Evolutionary conservation across 1,140 invertebrate species (phyloP), one percentile per base, ranked within the genome.

Genomic region (Pantala flavescens): DNA sequence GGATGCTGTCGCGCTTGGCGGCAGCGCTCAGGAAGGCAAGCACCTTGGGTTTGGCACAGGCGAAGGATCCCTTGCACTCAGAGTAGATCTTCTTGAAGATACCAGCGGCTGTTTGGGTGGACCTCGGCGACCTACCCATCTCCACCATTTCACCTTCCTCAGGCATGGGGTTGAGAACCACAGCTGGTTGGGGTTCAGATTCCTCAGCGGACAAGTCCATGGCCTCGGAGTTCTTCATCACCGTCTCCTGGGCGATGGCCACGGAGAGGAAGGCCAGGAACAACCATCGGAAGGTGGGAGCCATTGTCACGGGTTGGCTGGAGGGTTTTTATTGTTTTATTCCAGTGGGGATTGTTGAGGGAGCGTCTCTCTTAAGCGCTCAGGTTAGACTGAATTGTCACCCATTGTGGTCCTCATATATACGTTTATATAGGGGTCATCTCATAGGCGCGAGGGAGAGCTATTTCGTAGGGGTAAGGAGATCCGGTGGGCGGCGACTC

Each of bases 21-120:
- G 89, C 89, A 24, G 86, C 82, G 76, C 87, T 89, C 63, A 93
- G 85, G 86, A 91, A 93, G 71, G 87, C 83, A 76, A 93, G 80
- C 19, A 92, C 86, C 81, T 90, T 91, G 12, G 91, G 91, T 78
- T 91, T 90, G 55, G 90, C 89, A 82, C 92, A 93, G 73, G 84
- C 82, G 49, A 85, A 74, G 76, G 87, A 88, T 78, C 88, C 87
- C 77, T 88, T 85, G 78, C 89, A 90, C 81, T 85, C 84, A 49
- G 85, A 81, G 79, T 90, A 90, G 79, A 89, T 87, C 77, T 88
- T 87, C 74, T 82, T 82, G 14, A 87, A 82, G 78, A 90, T 79
- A 74, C 86, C 86, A 0, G 86, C 83, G 9, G 88, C 88, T 24
- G 87, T 19, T 3, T 63, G 49, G 49, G n/a, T 5, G 16, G 3